phyloP scores from a whole-genome alignment of 2,113 vertebrate genomes.

The Notiomystis cincta region DNA sequence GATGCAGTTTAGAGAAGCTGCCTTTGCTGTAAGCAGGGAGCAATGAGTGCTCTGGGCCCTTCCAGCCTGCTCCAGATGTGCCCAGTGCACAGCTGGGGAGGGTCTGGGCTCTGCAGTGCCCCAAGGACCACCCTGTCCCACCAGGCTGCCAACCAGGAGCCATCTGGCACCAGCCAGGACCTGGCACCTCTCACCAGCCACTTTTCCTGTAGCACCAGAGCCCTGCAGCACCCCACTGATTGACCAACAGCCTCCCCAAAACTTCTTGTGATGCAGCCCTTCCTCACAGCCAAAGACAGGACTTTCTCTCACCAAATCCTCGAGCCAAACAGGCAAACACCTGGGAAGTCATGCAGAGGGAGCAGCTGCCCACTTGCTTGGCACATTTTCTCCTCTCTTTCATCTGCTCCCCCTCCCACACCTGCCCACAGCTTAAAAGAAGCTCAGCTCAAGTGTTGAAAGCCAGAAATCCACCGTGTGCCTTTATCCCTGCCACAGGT shows the following conservation, averaged over 20 bases:
- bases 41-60: neutral
- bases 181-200: neutral
- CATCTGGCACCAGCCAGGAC: rapidly evolving
- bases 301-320: neutral
- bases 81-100: neutral
- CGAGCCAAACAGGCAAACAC: neutral
- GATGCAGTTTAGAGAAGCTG: neutral
- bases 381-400: neutral
- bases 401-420: neutral
- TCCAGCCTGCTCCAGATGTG: neutral
- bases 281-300: neutral
- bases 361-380: neutral
- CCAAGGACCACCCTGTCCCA: neutral
- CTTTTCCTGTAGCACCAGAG: neutral
- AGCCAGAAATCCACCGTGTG: rapidly evolving
- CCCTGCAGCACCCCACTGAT: rapidly evolving
- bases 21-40: no score
- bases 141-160: rapidly evolving
- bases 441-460: rapidly evolving
- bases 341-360: neutral
- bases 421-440: neutral
- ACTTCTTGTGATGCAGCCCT: neutral
- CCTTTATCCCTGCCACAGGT: neutral
- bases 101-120: rapidly evolving
- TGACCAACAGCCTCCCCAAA: neutral